These are phyloP conservation scores for Syngnathus floridae DNA, from an alignment of 2,113 vertebrate genomes.

Conservation along the genomic window DNA sequence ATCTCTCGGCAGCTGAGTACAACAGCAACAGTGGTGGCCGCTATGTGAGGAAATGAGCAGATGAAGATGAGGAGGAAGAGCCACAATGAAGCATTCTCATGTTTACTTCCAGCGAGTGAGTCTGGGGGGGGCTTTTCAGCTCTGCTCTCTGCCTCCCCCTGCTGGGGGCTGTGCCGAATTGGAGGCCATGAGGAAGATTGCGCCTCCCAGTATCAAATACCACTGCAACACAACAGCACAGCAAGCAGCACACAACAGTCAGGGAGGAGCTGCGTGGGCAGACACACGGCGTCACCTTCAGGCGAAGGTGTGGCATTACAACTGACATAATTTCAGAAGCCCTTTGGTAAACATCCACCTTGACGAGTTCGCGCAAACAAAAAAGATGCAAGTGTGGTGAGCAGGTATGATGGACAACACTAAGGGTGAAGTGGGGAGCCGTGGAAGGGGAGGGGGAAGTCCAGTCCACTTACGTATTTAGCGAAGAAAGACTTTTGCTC, in stretches of 20 bases:
- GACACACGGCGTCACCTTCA: conserved; percentile 12
- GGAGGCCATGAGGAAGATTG: conserved; percentile 85
- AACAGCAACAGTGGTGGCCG: not conserved
- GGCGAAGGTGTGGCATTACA: not conserved
- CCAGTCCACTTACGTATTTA: conserved; percentile 82
- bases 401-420: not conserved
- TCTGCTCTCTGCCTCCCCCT: conserved; percentile 78
- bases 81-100: conserved; percentile 58
- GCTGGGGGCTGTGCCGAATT: conserved; percentile 76
- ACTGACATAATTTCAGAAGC: not conserved
- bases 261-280: conserved; percentile 5
- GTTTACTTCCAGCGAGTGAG: conserved; percentile 63
- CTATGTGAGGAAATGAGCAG: not conserved
- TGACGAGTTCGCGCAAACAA: too few relatives aligned
- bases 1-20: not conserved
- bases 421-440: not conserved
- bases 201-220: conserved; percentile 92
- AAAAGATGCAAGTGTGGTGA: not conserved
- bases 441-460: not conserved
- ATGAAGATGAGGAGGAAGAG: conserved; percentile 39
- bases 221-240: conserved; percentile 84
- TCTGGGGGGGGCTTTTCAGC: conserved; percentile 69
- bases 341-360: not conserved
- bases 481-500: conserved; percentile 94
- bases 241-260: conserved; percentile 37